Base-by-base conservation (phyloP, 2,888 invertebrate species). In the Microctonus aethiopoides region DNA sequence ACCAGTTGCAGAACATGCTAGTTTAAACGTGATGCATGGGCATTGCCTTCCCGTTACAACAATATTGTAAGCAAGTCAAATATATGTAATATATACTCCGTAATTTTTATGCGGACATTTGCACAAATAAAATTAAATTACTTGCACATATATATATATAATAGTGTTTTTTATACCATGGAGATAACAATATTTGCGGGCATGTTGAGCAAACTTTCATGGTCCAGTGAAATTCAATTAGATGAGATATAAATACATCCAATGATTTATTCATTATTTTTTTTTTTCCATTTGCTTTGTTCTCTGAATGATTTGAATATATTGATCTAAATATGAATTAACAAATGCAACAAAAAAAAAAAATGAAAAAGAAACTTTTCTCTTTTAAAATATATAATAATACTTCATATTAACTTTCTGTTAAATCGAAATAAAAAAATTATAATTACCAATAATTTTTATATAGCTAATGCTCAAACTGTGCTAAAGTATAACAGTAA, bases 1-100 rank as follows among this genome's bases (percentile, higher is more conserved):
- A 73, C 76, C 74, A 76, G 75, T 75, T 75, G 72, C 73, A 68
- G 68, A 66, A 70, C 64, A 69, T 72, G 70, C 52, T 65, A 71
- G 60, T 68, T n/a, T 62, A 60, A 67, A 64, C 64, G 66, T 67
- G 67, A 71, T 67, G 29, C 60, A 52, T 66, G 32, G 54, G 61
- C 22, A 46, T 57, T 56, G 62, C 56, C 56, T 68, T 68, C 59
- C 67, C 67, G 67, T 67, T 67, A 67, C 20, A 29, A 34, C 29
- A 34, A 61, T 46, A 46, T 46, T 46, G 16, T n/a, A 6, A 16
- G 9, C 16, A 16, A 46, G 16, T 46, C 34, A 29, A 13, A 16
- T 34, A 36, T 52, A 20, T 39, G n/a, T n/a, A n/a, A 34, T 22
- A 41, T 39, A 64, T 52, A 36, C 56, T 56, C 65, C 0, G 34